Evolutionary conservation across 2,797 vertebrate species (phyloP), one percentile per base, ranked within the genome.

Genomic region (Chromobotia macracanthus): DNA sequence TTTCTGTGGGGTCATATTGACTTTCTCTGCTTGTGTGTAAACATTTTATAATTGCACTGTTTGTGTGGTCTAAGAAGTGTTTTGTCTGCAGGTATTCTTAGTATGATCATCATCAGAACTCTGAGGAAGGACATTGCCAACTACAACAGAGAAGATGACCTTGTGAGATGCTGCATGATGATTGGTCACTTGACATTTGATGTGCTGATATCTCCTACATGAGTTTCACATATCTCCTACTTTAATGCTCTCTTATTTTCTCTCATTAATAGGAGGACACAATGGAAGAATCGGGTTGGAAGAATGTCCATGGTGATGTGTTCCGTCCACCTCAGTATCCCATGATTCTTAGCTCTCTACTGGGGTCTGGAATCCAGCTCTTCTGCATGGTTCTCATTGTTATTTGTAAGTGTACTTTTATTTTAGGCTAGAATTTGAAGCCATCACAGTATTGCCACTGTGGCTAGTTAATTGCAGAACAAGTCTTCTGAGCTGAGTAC

Each of bases 281-380:
- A 1, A 99, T 99, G 98, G 97, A 99, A 78, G 98, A 99, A 85
- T 99, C 98, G 0, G 98, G 98, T 0, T 99, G 98, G 98, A 99
- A 99, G 87, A 95, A 99, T 13, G 98, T 99, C 41, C 98, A 99
- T 0, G 98, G 98, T 0, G 98, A 99, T 0, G 97, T 99, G 84
- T 99, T 99, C 94, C 93, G 98, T 61, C 98, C 98, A 0, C 98
- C 98, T 0, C 97, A 96, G 86, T 98, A 98, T 85, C 97, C 98
- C 79, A 98, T 99, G 97, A 96, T 99, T 86, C 97, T 99, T 89
- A 98, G 97, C 89, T 99, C 98, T 18, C 88, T 99, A 73, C 84
- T 99, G 88, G 98, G 98, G 65, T 98, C 97, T 0, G 98, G 98
- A 74, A 98, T 98, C 86, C 98, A 99, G 89, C 95, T 99, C 65